Percentiles rank a stretch among this genome's conserved stretches.
Evolutionary conservation across 2,113 vertebrate species (phyloP).

Genomic region (Xyliphius kryptos): DNA sequence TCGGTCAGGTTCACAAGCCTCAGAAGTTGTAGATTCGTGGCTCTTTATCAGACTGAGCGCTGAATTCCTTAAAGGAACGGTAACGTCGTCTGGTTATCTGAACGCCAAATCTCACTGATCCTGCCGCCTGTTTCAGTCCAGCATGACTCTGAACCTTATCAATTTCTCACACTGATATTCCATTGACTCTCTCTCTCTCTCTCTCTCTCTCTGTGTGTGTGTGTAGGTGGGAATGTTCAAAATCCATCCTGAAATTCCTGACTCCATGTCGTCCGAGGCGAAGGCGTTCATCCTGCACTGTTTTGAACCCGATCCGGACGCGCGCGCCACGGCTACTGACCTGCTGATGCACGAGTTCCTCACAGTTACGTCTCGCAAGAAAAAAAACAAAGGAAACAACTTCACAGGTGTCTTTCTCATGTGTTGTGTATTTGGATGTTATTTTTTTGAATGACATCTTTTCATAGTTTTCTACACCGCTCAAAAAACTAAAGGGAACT

Average conservation of each 20-base stretch:
- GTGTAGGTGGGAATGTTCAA: constrained; percentile 97
- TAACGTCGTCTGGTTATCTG: too few relatives aligned
- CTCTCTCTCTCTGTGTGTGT: background rate
- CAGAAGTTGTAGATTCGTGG: too few relatives aligned
- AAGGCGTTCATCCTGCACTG: constrained; percentile 92
- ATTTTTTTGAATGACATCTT: constrained; percentile 6
- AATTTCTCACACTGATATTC: too few relatives aligned
- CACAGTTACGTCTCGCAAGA: constrained; percentile 92
- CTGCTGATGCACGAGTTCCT: constrained; percentile 91
- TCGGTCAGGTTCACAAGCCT: too few relatives aligned
- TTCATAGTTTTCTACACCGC: background rate
- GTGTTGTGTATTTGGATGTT: background rate
- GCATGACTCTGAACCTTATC: too few relatives aligned
- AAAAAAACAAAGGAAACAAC: constrained; percentile 76
- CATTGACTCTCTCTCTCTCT: too few relatives aligned
- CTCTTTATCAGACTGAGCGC: too few relatives aligned
- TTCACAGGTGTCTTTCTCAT: constrained; percentile 68
- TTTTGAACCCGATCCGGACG: constrained; percentile 93
- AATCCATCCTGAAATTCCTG: constrained; percentile 97
- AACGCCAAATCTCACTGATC: too few relatives aligned
- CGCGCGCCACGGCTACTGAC: constrained; percentile 78
- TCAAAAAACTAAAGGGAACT: too few relatives aligned
- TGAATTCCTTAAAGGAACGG: too few relatives aligned
- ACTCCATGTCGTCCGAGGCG: constrained; percentile 92
- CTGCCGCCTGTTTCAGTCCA: too few relatives aligned